phyloP scores from a whole-genome alignment of 2,113 vertebrate species.

The Neodontobutis hainanensis region DNA sequence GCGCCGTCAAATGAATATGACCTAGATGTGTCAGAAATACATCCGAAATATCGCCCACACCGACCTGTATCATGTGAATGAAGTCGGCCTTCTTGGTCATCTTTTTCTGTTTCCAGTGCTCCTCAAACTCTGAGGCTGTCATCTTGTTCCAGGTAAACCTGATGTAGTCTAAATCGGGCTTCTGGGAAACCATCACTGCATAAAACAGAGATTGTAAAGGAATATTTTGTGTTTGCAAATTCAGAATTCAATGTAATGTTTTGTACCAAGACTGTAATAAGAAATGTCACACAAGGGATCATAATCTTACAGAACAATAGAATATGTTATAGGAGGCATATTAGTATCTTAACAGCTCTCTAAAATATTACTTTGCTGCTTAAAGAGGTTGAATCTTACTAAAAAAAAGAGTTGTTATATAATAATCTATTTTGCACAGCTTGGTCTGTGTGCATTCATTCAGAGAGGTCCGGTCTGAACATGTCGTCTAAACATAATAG shows the following conservation, averaged over 20 bases:
- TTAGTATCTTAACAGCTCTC: background rate
- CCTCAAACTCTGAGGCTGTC: conserved; percentile 87
- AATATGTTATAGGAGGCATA: too few species aligned
- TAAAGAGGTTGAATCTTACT: too few species aligned
- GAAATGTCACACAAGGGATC: too few species aligned
- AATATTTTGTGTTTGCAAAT: background rate
- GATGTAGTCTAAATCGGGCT: conserved; percentile 80
- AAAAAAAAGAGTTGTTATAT: too few species aligned
- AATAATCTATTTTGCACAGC: too few species aligned
- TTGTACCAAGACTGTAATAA: too few species aligned
- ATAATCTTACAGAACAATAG: too few species aligned
- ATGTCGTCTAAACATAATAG: too few species aligned
- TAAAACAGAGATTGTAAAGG: conserved; percentile 2
- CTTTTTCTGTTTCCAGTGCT: conserved; percentile 78
- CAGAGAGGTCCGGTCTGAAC: too few species aligned
- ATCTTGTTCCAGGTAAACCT: conserved; percentile 89
- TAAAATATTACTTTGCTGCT: too few species aligned
- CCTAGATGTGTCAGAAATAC: conserved; percentile 46
- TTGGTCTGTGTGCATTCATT: too few species aligned
- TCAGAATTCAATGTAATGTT: background rate
- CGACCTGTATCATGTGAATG: conserved; percentile 95
- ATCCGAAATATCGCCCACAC: conserved; percentile 7
- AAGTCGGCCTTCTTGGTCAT: conserved; percentile 86
- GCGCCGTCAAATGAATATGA: conserved; percentile 35
- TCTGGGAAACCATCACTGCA: conserved; percentile 83